A percentile compares a stretch with the other conserved stretches of the same genome.
Conservation (phyloP, 2,113 vertebrate species). For the Panthera tigris region DNA sequence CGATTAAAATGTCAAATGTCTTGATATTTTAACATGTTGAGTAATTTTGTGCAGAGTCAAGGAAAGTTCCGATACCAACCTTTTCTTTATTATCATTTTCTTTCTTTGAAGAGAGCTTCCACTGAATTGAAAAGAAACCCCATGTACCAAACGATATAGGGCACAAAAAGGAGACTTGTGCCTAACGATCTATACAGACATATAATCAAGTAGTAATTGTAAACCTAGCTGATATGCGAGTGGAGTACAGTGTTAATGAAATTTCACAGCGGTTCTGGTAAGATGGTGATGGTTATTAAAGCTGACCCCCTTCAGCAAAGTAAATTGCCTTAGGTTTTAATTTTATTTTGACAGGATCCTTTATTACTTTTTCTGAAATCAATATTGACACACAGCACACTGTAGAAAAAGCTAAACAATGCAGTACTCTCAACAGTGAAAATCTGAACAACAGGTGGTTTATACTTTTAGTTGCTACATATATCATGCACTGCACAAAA, state of each 20-base stretch:
- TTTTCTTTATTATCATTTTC: constrained; percentile 56
- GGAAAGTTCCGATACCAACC: constrained; percentile 31
- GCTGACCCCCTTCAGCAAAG: constrained; percentile 80
- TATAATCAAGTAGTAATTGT: constrained; percentile 80
- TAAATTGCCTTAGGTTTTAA: constrained; percentile 83
- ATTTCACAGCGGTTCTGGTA: constrained; percentile 79
- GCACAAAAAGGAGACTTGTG: constrained; percentile 64
- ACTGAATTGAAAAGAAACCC: constrained; percentile 65
- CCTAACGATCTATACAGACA: constrained; percentile 73
- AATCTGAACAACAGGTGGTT: constrained; percentile 75
- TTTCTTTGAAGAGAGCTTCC: constrained; percentile 57
- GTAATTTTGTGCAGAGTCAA: constrained; percentile 50
- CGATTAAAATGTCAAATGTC: constrained; percentile 16
- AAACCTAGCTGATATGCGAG: constrained; percentile 74
- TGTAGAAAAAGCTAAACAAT: constrained; percentile 77
- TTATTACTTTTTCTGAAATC: constrained; percentile 81
- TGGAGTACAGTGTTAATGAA: constrained; percentile 79
- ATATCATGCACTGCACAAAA: constrained; percentile 55
- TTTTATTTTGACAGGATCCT: constrained; percentile 81
- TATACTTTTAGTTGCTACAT: constrained; percentile 65
- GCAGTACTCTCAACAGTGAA: constrained; percentile 52
- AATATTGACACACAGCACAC: constrained; percentile 78
- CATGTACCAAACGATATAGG: constrained; percentile 55
- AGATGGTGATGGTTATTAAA: constrained; percentile 81
- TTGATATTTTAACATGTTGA: background rate